Conservation (phyloP, 2,797 vertebrate species). For the Leucoraja ocellata region DNA sequence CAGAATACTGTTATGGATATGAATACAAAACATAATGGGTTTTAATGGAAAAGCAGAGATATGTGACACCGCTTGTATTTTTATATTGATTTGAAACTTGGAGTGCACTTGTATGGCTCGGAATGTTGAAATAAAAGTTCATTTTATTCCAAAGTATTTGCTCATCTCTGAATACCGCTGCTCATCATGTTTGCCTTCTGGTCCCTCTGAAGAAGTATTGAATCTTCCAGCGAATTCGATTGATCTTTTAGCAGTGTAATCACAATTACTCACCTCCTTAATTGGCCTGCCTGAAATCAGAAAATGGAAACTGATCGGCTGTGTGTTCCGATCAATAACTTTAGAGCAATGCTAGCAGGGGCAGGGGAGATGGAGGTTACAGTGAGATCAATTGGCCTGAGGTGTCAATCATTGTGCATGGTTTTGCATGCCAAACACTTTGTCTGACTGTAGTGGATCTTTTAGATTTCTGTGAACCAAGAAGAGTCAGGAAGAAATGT, state of each 20-base stretch:
- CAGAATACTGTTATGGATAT: conserved; percentile 10
- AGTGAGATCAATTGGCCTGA: conserved; percentile 73
- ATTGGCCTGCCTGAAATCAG: conserved; percentile 81
- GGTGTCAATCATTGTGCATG: conserved; percentile 68
- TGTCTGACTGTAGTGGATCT: conserved; percentile 13
- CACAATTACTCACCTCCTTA: conserved; percentile 94
- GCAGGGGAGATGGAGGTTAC: conserved; percentile 68
- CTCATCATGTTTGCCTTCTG: conserved; percentile 61
- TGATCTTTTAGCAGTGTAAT: conserved; percentile 84
- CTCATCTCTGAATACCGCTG: conserved; percentile 40
- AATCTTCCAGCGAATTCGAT: conserved; percentile 76
- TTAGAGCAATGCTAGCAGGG: conserved; percentile 78
- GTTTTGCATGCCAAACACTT: conserved; percentile 67
- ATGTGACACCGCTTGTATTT: conserved; percentile 10
- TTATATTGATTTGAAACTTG: not conserved
- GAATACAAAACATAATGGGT: not conserved
- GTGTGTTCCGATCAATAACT: conserved; percentile 76
- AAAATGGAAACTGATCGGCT: conserved; percentile 86
- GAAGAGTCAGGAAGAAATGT: not conserved
- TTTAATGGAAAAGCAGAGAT: not conserved
- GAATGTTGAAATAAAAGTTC: conserved; percentile 29
- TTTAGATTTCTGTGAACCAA: not conserved
- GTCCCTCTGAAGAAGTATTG: conserved; percentile 63
- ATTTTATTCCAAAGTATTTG: conserved; percentile 35
- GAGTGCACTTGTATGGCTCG: not conserved